A percentile compares a stretch with the other conserved stretches of the same genome.
Evolutionary conservation across 2,888 invertebrate species (phyloP).

Genomic region (Cryptophagus acutangulus): DNA sequence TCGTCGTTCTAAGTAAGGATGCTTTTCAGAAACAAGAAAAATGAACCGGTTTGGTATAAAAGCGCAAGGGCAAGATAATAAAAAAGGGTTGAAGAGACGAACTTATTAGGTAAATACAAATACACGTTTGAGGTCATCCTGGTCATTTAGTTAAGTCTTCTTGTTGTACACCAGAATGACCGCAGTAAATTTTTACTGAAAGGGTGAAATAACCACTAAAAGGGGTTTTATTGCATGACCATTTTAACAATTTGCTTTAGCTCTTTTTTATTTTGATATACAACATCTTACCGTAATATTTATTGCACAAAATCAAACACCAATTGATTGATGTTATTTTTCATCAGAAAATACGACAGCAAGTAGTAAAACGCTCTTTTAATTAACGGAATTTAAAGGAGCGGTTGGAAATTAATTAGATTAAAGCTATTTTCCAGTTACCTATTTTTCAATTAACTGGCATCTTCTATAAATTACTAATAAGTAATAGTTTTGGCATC

Average conservation of each 20-base stretch:
- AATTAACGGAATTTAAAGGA: no score
- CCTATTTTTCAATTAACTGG: no score
- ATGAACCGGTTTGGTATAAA: background rate
- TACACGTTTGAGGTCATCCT: constrained; percentile 22
- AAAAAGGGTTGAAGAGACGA: constrained; percentile 26
- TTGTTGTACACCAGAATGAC: constrained; percentile 21
- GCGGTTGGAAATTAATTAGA: no score
- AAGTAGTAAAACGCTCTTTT: no score
- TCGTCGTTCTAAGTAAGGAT: no score
- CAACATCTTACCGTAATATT: no score
- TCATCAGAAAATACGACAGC: no score
- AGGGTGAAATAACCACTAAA: constrained; percentile 21
- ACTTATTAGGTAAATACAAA: constrained; percentile 16
- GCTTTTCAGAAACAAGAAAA: constrained; percentile 2
- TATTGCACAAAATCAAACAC: no score
- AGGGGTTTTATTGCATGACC: constrained; percentile 18
- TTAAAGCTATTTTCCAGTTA: no score
- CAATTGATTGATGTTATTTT: no score
- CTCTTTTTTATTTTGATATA: background rate
- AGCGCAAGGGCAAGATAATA: constrained; percentile 18
- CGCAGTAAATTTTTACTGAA: constrained; percentile 23
- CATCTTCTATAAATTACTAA: no score
- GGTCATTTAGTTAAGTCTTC: constrained; percentile 18
- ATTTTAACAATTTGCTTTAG: constrained; percentile 13
- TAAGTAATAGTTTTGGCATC: no score